Evolutionary conservation across 1,140 invertebrate species (phyloP).

Genomic region (Rhagoletis zephyria): DNA sequence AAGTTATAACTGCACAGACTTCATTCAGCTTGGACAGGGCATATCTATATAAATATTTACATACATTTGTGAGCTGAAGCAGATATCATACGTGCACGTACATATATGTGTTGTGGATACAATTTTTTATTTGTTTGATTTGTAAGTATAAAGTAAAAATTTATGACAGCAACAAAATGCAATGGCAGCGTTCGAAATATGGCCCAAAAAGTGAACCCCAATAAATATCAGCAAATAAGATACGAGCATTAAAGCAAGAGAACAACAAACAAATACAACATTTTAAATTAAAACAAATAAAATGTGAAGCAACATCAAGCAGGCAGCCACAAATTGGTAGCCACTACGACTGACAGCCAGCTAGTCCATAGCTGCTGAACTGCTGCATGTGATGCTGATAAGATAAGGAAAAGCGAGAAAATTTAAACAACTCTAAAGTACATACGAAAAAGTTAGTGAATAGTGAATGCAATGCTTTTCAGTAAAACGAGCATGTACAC

Average conservation of each 20-base stretch:
- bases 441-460: no score
- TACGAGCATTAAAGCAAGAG: neutral
- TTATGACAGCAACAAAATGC: conserved; percentile 14
- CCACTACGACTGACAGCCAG: neutral
- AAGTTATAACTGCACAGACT: no score
- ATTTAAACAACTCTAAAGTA: neutral
- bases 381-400: conserved; percentile 32
- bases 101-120: neutral
- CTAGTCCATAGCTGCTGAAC: conserved; percentile 27
- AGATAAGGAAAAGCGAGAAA: neutral
- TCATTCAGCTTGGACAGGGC: no score
- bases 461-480: no score
- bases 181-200: neutral
- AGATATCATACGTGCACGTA: no score
- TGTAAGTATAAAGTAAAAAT: neutral
- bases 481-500: no score
- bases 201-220: conserved; percentile 18
- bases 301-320: neutral
- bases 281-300: conserved; percentile 29
- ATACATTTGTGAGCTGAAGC: no score
- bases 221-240: conserved; percentile 32
- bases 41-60: no score
- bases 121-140: neutral
- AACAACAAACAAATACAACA: conserved; percentile 15
- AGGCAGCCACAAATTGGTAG: neutral